Evolutionary conservation across 2,113 vertebrate genomes (phyloP), one percentile per base, ranked within the genome.

Genomic region (Psilopogon haemacephalus): DNA sequence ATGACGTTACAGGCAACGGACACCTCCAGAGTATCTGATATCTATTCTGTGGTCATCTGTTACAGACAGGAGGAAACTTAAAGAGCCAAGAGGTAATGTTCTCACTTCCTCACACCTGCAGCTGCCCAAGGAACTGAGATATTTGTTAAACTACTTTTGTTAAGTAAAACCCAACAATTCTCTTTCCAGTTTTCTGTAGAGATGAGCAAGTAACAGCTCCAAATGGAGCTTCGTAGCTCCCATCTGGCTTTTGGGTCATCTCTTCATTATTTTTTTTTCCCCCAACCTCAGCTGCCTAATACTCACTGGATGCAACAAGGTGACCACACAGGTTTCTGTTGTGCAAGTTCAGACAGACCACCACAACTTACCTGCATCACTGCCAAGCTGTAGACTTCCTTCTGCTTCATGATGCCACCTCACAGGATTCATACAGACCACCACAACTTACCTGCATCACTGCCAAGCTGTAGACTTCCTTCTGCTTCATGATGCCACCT

Each of bases 391-490:
- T 56, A 54, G 17, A 12, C 26, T 60, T 81, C 35, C 18, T 74
- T 71, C 76, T 84, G 35, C 27, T 84, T 86, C 59, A 28, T 10
- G 46, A 21, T 27, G 50, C 12, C 26, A 82, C 26, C 19, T 58
- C 2, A 1, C 2, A 28, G 42, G 20, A 72, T 28, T 44, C 74
- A 50, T 11, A 13, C 0, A 2, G 23, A n/a, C 12, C 18, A n/a
- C 20, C 30, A 30, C 30, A 86, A 52, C 50, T 75, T 37, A 17
- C 33, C 58, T 23, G 12, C 46, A 37, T 14, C 4, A 2, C 58
- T 54, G 14, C 7, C 62, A 62, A 50, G 30, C 12, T 17, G 52
- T 56, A 54, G 17, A 12, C 26, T 60, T 81, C 35, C 18, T 74
- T 71, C 76, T 84, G 35, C 27, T 84, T 86, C 59, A 28, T 10